A percentile compares a stretch with the other conserved stretches of the same genome.
These are phyloP conservation scores for Cheumatopsyche charites DNA, from an alignment of 1,140 invertebrate species.

Conservation along the genomic window DNA sequence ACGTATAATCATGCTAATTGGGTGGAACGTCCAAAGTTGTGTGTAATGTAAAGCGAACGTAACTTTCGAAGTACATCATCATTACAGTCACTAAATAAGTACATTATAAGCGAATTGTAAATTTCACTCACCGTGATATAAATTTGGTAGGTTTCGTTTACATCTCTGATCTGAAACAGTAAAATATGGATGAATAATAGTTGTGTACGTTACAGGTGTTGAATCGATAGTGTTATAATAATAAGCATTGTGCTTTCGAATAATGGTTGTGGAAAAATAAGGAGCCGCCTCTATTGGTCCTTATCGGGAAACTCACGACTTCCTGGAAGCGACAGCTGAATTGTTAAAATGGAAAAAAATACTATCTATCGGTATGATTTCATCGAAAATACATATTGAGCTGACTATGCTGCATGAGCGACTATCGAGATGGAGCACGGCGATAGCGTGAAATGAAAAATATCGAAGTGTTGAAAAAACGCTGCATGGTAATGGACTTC, in stretches of 20 bases:
- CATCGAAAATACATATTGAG: not conserved
- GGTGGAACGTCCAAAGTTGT: too few species aligned
- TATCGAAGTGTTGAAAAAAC: not conserved
- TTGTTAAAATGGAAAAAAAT: not conserved
- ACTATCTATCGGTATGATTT: not conserved
- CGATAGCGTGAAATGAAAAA: constrained; percentile 1
- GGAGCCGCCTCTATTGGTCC: constrained; percentile 11
- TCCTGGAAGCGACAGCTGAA: constrained; percentile 12
- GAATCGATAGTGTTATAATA: constrained; percentile 4
- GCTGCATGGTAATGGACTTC: too few species aligned
- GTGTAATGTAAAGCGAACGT: too few species aligned
- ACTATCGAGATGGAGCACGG: not conserved
- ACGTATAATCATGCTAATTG: too few species aligned
- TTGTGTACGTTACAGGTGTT: not conserved
- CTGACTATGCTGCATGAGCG: not conserved
- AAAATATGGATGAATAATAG: too few species aligned
- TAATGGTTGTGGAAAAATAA: constrained; percentile 12
- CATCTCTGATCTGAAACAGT: too few species aligned
- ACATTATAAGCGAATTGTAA: too few species aligned
- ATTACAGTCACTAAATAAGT: too few species aligned
- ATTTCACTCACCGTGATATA: too few species aligned
- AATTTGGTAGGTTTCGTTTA: too few species aligned
- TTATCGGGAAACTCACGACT: constrained; percentile 16
- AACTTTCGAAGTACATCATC: too few species aligned
- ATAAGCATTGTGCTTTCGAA: not conserved